A percentile compares a stretch with the other conserved stretches of the same genome.
These are phyloP conservation scores for Sylvia atricapilla DNA, from an alignment of 2,113 vertebrate species.

Conservation along the genomic window DNA sequence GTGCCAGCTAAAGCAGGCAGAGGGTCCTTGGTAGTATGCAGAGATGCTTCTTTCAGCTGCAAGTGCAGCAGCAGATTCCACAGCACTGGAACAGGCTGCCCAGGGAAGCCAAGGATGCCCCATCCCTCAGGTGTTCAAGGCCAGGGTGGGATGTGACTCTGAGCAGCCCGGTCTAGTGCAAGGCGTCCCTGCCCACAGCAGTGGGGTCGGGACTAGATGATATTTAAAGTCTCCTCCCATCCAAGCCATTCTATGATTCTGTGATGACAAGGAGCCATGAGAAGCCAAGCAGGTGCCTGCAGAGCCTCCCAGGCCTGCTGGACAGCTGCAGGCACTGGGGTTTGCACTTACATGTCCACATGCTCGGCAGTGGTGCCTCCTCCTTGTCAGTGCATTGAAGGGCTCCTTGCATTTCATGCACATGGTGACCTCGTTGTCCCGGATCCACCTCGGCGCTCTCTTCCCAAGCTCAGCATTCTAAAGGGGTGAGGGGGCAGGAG, in stretches of 20 bases:
- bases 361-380: constrained; percentile 93
- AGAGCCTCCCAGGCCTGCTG: not conserved
- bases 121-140: not conserved
- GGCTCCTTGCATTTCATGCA: constrained; percentile 95
- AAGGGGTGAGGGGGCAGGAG: not conserved
- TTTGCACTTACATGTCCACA: constrained; percentile 86
- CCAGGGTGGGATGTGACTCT: not conserved
- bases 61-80: not conserved
- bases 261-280: not conserved
- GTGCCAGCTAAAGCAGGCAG: not conserved
- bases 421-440: constrained; percentile 98
- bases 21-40: not conserved
- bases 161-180: not conserved
- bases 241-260: not conserved
- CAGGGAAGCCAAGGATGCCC: not conserved
- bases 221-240: not conserved
- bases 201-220: too few species aligned
- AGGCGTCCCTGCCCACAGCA: not conserved
- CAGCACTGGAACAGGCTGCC: not conserved
- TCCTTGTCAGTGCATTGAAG: constrained; percentile 90
- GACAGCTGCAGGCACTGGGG: not conserved
- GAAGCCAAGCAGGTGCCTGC: not conserved
- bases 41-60: not conserved
- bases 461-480: constrained; percentile 93
- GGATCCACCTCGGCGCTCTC: constrained; percentile 93